Percentiles rank a stretch among this genome's conserved stretches.
phyloP scores from a whole-genome alignment of 2,113 vertebrate genomes.

The Dicrurus megarhynchus region DNA sequence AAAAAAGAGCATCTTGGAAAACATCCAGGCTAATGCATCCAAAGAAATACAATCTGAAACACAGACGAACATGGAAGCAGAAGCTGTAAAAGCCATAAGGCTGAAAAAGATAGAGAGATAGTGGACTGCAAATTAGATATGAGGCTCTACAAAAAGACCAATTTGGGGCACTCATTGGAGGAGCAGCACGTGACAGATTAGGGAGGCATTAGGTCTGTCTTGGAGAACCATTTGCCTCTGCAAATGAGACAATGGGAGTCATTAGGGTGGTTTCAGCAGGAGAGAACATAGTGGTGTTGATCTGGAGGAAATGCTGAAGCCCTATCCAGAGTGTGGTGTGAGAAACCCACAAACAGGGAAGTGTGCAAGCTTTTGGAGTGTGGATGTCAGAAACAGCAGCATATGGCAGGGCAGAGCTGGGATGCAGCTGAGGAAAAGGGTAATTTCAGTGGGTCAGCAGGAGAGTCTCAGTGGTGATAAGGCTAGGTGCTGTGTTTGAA shows the following conservation, averaged over 20 bases:
- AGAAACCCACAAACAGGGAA: accelerated
- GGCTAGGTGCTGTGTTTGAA: background rate
- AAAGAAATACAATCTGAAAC: conserved; percentile 47
- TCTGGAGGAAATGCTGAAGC: background rate
- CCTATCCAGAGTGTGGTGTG: background rate
- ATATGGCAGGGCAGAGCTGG: background rate
- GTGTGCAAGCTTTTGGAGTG: background rate
- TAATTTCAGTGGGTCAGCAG: background rate
- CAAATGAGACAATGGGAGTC: background rate
- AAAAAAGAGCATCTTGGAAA: conserved; percentile 60
- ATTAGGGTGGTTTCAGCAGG: background rate
- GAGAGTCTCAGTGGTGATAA: background rate
- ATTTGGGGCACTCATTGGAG: background rate
- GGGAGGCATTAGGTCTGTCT: conserved; percentile 4
- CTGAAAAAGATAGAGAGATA: conserved; percentile 50
- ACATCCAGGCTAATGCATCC: conserved; percentile 57
- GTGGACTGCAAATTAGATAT: conserved; percentile 54
- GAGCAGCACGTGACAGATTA: background rate
- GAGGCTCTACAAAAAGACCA: conserved; percentile 20
- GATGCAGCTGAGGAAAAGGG: background rate
- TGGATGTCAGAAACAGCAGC: background rate
- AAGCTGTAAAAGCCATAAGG: conserved; percentile 56
- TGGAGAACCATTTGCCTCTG: background rate
- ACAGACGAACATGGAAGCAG: background rate
- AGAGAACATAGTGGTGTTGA: background rate